Conservation (phyloP, 2,113 vertebrate genomes). For the Raja brachyura region DNA sequence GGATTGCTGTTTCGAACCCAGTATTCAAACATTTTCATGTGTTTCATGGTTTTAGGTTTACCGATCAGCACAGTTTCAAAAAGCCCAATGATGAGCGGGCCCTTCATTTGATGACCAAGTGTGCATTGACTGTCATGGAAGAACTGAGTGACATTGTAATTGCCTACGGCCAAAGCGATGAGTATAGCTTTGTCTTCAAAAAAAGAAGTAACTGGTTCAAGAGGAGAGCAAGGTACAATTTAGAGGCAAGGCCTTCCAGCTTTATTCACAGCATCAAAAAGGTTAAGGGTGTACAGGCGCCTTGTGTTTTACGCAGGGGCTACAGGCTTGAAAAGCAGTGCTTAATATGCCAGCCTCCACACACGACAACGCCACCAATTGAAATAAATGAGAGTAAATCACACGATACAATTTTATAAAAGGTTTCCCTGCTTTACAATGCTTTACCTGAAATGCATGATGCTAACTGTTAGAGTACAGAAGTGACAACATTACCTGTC, state of each 20-base stretch:
- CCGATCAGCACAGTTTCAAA: constrained; percentile 77
- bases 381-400: too few relatives aligned
- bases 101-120: constrained; percentile 76
- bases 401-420: too few relatives aligned
- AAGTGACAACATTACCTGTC: too few relatives aligned
- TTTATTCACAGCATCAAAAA: not conserved
- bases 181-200: constrained; percentile 95
- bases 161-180: constrained; percentile 93
- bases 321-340: not conserved
- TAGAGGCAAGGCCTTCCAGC: not conserved
- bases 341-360: not conserved
- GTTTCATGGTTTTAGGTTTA: constrained; percentile 64
- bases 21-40: not conserved
- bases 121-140: constrained; percentile 82
- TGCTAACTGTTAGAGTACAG: too few relatives aligned
- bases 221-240: constrained; percentile 85
- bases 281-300: not conserved
- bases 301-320: too few relatives aligned
- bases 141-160: constrained; percentile 82
- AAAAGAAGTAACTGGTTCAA: constrained; percentile 84
- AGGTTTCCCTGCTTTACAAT: too few relatives aligned
- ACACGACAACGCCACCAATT: too few relatives aligned
- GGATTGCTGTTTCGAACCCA: not conserved
- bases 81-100: constrained; percentile 90
- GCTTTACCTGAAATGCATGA: too few relatives aligned